Base-by-base conservation (phyloP, 2,113 vertebrate species). In the Tenrec ecaudatus region DNA sequence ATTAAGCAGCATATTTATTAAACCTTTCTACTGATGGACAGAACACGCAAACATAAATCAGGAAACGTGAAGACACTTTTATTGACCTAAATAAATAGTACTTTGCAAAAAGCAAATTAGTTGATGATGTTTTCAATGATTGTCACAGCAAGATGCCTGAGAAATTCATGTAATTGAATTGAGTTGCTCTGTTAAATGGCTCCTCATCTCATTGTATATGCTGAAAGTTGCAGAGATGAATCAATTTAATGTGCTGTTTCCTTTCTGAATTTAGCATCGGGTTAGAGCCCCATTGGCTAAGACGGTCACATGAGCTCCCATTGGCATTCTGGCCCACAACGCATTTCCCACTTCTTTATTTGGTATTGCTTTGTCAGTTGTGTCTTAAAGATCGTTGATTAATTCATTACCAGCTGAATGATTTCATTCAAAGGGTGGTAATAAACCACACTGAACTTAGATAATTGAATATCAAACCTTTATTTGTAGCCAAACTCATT, bases 121-220 rank as follows among this genome's bases (percentile, higher is more conserved):
- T 88, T 91, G 81, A 79, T 43, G 75, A 40, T 88, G 11, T 93
- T 93, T 94, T 87, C 82, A 94, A 64, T 93, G 95, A 89, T 64
- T 83, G 36, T 95, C 94, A 95, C 94, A 96, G 88, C 82, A 85
- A 94, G 88, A 86, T 94, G 93, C 62, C 68, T 78, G 6, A n/a
- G 53, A 86, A 93, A 93, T 79, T 64, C 9, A 6, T 62, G 25
- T 60, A 92, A 93, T 66, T 92, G 64, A 80, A 43, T 79, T 71
- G 47, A 95, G 29, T 86, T 43, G 17, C 79, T 68, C 47, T 33
- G 33, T 82, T 53, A 53, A 82, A 90, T 84, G 73, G 88, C 43
- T 81, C 66, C 85, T 64, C 33, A 93, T 87, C 75, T 79, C 76
- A 31, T 82, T 9, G 2, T 16, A 86, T 0, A 14, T 33, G 76